Percentiles rank a stretch among this genome's conserved stretches.
phyloP scores from a whole-genome alignment of 1,140 invertebrate species.

The Scaptodrosophila lebanonensis region DNA sequence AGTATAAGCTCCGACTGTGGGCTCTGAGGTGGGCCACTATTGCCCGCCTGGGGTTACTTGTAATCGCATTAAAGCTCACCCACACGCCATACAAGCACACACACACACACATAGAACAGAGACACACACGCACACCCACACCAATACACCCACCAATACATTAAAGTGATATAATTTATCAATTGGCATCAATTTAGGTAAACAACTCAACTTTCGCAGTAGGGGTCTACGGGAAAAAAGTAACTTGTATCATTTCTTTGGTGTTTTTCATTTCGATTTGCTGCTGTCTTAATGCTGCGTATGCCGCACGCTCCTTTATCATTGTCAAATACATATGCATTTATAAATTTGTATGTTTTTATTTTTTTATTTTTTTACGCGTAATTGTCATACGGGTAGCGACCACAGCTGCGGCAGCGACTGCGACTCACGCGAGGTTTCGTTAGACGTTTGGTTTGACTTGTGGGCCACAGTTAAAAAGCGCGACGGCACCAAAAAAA shows the following conservation, averaged over 20 bases:
- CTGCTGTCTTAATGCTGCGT: conserved; percentile 24
- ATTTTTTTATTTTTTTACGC: conserved; percentile 2
- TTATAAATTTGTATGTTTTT: not conserved
- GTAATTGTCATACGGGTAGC: conserved; percentile 7
- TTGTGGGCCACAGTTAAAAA: conserved; percentile 22
- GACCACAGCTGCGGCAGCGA: no score
- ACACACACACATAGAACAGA: not conserved
- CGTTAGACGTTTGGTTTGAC: conserved; percentile 26
- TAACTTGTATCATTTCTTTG: conserved; percentile 52
- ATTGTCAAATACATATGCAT: not conserved
- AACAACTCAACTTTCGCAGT: conserved; percentile 21
- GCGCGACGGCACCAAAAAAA: conserved; percentile 33
- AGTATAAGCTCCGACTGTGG: no score
- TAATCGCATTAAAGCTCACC: conserved; percentile 16
- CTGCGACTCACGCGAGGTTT: conserved; percentile 6
- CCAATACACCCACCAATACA: not conserved
- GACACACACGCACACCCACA: conserved; percentile 5
- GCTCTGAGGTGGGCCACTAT: no score
- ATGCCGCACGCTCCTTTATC: conserved; percentile 17
- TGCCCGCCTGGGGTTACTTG: not conserved
- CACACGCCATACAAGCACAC: conserved; percentile 13
- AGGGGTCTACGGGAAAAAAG: no score
- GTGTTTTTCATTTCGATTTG: conserved; percentile 35
- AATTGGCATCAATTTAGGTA: conserved; percentile 71
- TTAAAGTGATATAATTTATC: conserved; percentile 62